A percentile compares a stretch with the other conserved stretches of the same genome.
These are phyloP conservation scores for Pteropus alecto DNA, from an alignment of 2,113 vertebrate species.

Conservation along the genomic window DNA sequence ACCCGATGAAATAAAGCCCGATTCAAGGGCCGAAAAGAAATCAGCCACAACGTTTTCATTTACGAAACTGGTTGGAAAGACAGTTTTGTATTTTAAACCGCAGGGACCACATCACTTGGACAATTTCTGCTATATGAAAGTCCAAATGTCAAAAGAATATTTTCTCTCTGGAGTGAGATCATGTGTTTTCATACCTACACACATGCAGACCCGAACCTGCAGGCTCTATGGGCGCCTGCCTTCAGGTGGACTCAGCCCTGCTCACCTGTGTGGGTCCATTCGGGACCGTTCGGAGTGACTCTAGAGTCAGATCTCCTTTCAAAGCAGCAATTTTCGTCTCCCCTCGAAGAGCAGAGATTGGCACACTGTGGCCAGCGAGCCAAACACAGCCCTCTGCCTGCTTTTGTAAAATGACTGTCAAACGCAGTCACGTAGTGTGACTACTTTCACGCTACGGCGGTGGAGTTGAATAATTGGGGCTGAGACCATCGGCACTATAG, in stretches of 20 bases:
- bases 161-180: background rate
- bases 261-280: background rate
- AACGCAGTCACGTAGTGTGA: background rate
- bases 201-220: rapidly evolving
- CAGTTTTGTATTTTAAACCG: background rate
- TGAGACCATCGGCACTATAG: background rate
- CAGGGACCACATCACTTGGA: background rate
- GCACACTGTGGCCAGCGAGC: background rate
- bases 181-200: background rate
- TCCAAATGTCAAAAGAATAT: background rate
- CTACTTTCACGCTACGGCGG: background rate
- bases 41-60: background rate
- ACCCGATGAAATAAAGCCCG: background rate
- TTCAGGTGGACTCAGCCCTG: background rate
- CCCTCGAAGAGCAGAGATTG: background rate
- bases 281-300: background rate
- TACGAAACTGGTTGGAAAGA: background rate
- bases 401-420: background rate
- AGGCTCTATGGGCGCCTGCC: background rate
- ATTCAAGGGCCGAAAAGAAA: background rate
- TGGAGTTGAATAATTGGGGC: background rate
- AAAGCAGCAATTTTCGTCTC: background rate
- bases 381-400: background rate
- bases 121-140: background rate
- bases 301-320: background rate